Conservation (phyloP, 1,140 invertebrate species). For the Neodiprion lecontei region DNA sequence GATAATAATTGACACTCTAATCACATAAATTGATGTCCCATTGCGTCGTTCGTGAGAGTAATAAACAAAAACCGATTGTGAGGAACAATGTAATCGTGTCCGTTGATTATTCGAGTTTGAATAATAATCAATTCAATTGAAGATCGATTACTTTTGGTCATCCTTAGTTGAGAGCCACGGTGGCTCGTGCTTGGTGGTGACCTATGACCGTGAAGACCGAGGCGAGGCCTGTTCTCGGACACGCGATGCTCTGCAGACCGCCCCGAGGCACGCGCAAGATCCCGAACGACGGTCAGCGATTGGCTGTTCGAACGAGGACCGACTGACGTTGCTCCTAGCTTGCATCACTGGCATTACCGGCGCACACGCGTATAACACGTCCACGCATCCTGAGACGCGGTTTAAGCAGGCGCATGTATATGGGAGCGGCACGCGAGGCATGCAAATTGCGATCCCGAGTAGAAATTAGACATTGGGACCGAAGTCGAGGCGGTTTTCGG, state of each 20-base stretch:
- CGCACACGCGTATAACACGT: background rate
- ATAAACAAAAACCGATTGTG: too few relatives aligned
- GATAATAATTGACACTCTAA: too few relatives aligned
- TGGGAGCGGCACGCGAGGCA: background rate
- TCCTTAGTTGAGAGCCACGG: constrained; percentile 41
- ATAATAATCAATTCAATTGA: too few relatives aligned
- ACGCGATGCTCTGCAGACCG: constrained; percentile 51
- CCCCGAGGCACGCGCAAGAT: constrained; percentile 53
- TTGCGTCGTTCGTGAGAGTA: too few relatives aligned
- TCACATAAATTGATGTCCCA: too few relatives aligned
- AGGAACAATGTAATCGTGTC: too few relatives aligned
- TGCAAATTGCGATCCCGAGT: background rate
- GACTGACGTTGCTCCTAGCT: background rate
- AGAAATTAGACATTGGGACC: background rate
- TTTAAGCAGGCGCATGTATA: background rate
- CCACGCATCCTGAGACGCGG: too few relatives aligned
- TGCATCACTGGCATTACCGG: background rate
- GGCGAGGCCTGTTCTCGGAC: constrained; percentile 51
- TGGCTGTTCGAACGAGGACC: background rate
- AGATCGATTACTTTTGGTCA: too few relatives aligned
- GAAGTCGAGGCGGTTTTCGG: background rate
- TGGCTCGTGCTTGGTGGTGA: constrained; percentile 59
- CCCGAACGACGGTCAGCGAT: constrained; percentile 21
- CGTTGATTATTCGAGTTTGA: too few relatives aligned
- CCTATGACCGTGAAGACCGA: constrained; percentile 57